A percentile compares a stretch with the other conserved stretches of the same genome.
Evolutionary conservation across 2,888 invertebrate species (phyloP).

Genomic region (Gastrophysa polygoni): DNA sequence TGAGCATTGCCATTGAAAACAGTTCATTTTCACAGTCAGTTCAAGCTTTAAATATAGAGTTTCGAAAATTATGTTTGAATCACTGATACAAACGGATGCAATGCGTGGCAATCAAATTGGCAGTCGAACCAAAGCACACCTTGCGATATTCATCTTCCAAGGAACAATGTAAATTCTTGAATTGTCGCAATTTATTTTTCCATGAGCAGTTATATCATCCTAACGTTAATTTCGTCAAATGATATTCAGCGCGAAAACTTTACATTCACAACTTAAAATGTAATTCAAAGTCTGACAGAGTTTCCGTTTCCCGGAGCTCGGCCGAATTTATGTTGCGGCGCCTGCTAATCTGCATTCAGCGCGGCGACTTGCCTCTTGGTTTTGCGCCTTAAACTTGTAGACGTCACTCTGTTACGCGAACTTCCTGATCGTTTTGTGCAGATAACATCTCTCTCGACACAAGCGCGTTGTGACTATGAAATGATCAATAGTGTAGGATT

Average conservation of each 20-base stretch:
- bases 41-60: too few species aligned
- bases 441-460: not conserved
- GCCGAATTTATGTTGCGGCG: conserved; percentile 43
- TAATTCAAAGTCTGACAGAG: conserved; percentile 45
- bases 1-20: too few species aligned
- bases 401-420: conserved; percentile 1
- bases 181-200: not conserved
- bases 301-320: conserved; percentile 44
- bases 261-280: conserved; percentile 41
- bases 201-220: conserved; percentile 1
- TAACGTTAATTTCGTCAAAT: conserved; percentile 15
- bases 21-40: too few species aligned
- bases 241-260: conserved; percentile 37
- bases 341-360: conserved; percentile 41
- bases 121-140: too few species aligned
- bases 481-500: too few species aligned
- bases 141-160: too few species aligned
- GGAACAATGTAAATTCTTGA: not conserved
- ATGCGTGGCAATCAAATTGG: too few species aligned
- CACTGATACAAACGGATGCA: too few species aligned
- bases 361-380: conserved; percentile 27
- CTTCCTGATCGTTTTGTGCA: not conserved
- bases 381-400: conserved; percentile 29
- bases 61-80: too few species aligned
- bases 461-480: too few species aligned